These are phyloP conservation scores for Heliothis subflexa DNA, from an alignment of 1,140 invertebrate species.

Conservation along the genomic window DNA sequence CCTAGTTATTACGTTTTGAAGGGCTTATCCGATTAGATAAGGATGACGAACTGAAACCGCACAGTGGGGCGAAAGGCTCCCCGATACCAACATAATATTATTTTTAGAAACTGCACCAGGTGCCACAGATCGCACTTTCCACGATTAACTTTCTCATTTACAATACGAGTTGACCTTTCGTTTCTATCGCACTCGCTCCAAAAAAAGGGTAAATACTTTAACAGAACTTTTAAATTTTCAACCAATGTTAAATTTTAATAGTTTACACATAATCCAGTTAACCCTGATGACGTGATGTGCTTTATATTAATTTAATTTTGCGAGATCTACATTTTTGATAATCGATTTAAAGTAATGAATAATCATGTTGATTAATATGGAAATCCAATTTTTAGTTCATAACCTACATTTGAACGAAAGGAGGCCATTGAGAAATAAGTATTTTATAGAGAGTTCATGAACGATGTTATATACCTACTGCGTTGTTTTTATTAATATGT, in stretches of 20 bases:
- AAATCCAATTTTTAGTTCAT: conserved; percentile 44
- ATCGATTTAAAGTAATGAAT: conserved; percentile 16
- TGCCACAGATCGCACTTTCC: conserved; percentile 77
- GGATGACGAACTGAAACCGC: conserved; percentile 11
- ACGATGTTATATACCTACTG: conserved; percentile 36
- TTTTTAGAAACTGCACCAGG: conserved; percentile 69
- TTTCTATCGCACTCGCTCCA: conserved; percentile 74
- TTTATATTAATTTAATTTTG: not conserved
- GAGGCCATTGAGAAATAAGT: conserved; percentile 46
- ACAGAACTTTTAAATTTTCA: conserved; percentile 32
- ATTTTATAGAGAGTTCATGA: conserved; percentile 48
- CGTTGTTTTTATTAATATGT: conserved; percentile 44
- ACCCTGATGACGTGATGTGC: too few species aligned
- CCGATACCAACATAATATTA: conserved; percentile 40
- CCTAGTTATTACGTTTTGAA: not conserved
- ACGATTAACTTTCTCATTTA: conserved; percentile 84
- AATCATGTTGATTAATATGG: conserved; percentile 28
- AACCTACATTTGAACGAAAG: conserved; percentile 43
- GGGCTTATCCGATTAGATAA: conserved; percentile 2
- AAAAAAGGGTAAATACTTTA: conserved; percentile 69
- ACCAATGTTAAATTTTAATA: not conserved
- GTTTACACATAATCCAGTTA: not conserved
- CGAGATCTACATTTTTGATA: not conserved
- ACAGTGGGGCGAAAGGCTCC: conserved; percentile 42
- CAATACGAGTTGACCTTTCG: conserved; percentile 79